A percentile compares a stretch with the other conserved stretches of the same genome.
Evolutionary conservation across 2,797 vertebrate genomes (phyloP).

Genomic region (Centroberyx gerrardi): DNA sequence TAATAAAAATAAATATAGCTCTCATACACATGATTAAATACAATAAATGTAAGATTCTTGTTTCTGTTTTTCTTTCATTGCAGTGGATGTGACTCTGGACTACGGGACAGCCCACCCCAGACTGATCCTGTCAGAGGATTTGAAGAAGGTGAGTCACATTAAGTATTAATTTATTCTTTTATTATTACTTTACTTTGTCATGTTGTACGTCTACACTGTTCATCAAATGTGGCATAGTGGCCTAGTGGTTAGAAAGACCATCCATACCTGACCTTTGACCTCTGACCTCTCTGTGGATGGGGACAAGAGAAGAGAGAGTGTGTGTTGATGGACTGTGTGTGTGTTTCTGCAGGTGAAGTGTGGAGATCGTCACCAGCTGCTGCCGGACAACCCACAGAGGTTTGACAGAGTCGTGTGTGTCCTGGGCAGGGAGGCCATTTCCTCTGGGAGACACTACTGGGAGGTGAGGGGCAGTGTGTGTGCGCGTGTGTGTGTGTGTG

Average conservation of each 20-base stretch:
- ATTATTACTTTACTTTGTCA: too few species aligned
- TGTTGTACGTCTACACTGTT: too few species aligned
- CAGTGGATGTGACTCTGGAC: slow-evolving; percentile 88
- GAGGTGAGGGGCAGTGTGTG: slow-evolving; percentile 68
- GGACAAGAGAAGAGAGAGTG: too few species aligned
- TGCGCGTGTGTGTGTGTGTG: too few species aligned
- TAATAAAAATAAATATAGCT: neutral
- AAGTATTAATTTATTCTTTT: too few species aligned
- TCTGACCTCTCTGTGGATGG: too few species aligned
- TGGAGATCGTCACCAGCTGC: slow-evolving; percentile 64
- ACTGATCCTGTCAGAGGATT: slow-evolving; percentile 84
- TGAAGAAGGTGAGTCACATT: slow-evolving; percentile 81
- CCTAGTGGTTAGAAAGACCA: too few species aligned
- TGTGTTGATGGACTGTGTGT: too few species aligned
- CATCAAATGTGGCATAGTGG: too few species aligned
- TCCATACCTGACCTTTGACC: too few species aligned
- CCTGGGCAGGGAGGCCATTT: slow-evolving; percentile 82
- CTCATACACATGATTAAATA: neutral
- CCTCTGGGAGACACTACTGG: slow-evolving; percentile 86
- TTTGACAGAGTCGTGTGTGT: slow-evolving; percentile 87
- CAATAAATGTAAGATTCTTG: neutral
- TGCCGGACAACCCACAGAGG: slow-evolving; percentile 78
- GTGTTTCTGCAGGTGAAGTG: slow-evolving; percentile 76
- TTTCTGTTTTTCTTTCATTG: neutral
- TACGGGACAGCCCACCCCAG: slow-evolving; percentile 84